These are phyloP conservation scores for Colletes collaris DNA, from an alignment of 2,888 invertebrate species.

Conservation along the genomic window DNA sequence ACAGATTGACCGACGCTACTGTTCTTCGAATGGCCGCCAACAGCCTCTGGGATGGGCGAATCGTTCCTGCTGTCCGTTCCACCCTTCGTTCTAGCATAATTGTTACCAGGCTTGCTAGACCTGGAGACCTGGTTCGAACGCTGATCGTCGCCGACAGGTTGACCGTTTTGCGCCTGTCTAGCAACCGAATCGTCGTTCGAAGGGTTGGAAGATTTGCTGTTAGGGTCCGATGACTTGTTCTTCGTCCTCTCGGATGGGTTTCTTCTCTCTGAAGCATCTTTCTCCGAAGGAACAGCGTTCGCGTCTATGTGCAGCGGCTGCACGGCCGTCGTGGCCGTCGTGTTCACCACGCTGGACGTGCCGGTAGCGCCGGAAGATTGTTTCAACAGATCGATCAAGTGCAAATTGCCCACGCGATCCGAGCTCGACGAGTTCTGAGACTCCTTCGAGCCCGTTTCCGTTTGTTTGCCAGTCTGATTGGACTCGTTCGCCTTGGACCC, in stretches of 20 bases:
- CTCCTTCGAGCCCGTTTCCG: conserved; percentile 42
- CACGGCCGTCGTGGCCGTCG: conserved; percentile 79
- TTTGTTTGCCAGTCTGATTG: conserved; percentile 16
- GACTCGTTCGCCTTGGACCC: conserved; percentile 25
- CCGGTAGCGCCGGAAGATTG: conserved; percentile 74
- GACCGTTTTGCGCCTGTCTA: conserved; percentile 8
- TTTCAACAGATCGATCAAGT: conserved; percentile 75
- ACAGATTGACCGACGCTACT: conserved; percentile 49
- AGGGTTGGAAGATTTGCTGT: conserved; percentile 40
- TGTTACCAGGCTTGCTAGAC: conserved; percentile 20
- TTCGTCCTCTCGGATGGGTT: conserved; percentile 26
- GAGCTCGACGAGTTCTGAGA: conserved; percentile 46
- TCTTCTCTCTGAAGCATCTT: conserved; percentile 50
- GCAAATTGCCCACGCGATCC: conserved; percentile 49
- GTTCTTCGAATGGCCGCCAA: conserved; percentile 46
- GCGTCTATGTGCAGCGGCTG: conserved; percentile 79
- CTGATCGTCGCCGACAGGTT: conserved; percentile 23
- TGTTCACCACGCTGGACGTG: conserved; percentile 79
- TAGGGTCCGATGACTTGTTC: conserved; percentile 17
- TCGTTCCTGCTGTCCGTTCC: conserved; percentile 43
- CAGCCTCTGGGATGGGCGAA: conserved; percentile 39
- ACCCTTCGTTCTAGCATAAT: conserved; percentile 25
- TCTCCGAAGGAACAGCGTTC: conserved; percentile 67
- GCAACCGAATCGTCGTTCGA: conserved; percentile 42
- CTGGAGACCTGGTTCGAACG: conserved; percentile 29